Conservation (phyloP, 2,797 vertebrate genomes). For the Acanthurus tractus region DNA sequence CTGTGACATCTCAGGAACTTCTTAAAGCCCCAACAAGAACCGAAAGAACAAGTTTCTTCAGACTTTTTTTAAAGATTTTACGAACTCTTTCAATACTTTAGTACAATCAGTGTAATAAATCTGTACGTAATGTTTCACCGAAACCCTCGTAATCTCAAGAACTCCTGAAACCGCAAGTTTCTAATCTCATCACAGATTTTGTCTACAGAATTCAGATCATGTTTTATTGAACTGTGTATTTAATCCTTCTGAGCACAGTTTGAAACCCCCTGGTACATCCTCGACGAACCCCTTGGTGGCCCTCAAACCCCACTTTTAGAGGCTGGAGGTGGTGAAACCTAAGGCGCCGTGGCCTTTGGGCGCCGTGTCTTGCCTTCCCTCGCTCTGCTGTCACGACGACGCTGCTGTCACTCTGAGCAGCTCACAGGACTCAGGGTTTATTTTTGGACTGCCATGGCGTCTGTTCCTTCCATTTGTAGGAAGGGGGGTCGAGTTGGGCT, state of each 20-base stretch:
- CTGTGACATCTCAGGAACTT: background rate
- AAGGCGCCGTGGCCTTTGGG: conserved; percentile 64
- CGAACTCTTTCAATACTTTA: background rate
- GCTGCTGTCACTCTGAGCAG: conserved; percentile 76
- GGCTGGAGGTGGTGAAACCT: conserved; percentile 68
- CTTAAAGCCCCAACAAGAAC: background rate
- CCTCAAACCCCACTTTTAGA: conserved; percentile 60
- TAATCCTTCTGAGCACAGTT: background rate
- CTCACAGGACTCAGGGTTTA: conserved; percentile 81
- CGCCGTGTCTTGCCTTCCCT: conserved; percentile 48
- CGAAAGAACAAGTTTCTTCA: background rate
- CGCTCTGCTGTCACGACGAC: conserved; percentile 59
- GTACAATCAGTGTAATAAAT: too few species aligned
- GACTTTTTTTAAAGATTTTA: background rate
- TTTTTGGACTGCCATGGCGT: conserved; percentile 90
- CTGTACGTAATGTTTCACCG: background rate
- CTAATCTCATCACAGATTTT: background rate
- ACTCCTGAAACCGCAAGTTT: background rate
- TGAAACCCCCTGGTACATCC: conserved; percentile 2
- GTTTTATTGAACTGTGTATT: background rate
- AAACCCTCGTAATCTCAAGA: background rate
- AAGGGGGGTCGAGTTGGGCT: conserved; percentile 83
- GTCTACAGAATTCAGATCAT: background rate
- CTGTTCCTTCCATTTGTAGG: conserved; percentile 87
- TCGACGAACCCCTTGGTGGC: conserved; percentile 53